Base-by-base conservation (phyloP, 2,113 vertebrate species). In the Aptenodytes forsteri region DNA sequence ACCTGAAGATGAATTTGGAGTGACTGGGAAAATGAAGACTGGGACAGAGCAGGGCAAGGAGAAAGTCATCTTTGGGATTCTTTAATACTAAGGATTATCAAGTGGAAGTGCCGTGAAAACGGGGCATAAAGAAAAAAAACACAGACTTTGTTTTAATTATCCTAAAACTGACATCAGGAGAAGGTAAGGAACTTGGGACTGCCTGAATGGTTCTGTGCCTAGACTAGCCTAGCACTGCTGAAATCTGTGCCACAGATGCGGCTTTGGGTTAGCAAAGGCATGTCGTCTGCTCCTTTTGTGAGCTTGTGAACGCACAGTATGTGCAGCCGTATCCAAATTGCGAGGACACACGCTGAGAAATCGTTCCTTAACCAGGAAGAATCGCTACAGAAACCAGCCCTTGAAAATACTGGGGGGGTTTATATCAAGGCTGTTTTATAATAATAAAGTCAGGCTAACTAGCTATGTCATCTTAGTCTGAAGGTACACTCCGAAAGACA, bases 231-330 rank as follows among this genome's bases (percentile, higher is more conserved):
- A 12, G 50, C 1, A 0, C 42, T 71, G 47, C n/a, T 47, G 88
- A 58, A 46, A 10, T 7, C 61, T 32, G 46, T 30, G 73, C 65
- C 8, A 1, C 19, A 16, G n/a, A 14, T 2, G 17, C 7, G 3
- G 56, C 29, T 40, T 55, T 50, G 22, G 29, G n/a, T n/a, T 65
- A 40, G 56, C 83, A 50, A 30, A 61, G 27, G 34, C 30, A 5
- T 7, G 5, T 86, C 7, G 25, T 13, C 65, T 18, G 55, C 15
- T 55, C 46, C 49, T 26, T 7, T 11, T 0, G 0, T 13, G 55
- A 49, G 61, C 88, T 42, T 7, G 1, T 32, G 50, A 47, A 6
- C 0, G 0, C 19, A 2, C 46, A 5, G 71, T 12, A 4, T 0
- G 9, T 2, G 1, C 54, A 20, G 21, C 70, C 7, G 0, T 2